phyloP scores from a whole-genome alignment of 2,888 invertebrate species.

The Camptogramma bilineatum region DNA sequence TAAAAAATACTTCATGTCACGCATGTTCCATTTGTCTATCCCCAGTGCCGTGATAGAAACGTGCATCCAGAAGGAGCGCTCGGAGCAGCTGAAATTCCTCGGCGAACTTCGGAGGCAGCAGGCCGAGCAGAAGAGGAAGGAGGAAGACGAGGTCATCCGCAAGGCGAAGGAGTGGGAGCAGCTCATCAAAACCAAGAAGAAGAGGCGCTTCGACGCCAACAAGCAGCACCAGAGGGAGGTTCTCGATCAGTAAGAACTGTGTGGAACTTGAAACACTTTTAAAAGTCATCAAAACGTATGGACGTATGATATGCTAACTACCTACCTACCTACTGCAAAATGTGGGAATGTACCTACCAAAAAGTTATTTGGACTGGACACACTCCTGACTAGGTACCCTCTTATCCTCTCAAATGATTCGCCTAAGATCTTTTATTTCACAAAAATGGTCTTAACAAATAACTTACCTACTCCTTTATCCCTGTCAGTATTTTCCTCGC shows the following conservation, averaged over 20 bases:
- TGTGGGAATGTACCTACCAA: too few relatives aligned
- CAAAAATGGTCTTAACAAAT: too few relatives aligned
- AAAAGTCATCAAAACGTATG: neutral
- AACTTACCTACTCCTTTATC: too few relatives aligned
- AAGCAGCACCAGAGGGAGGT: slow-evolving; percentile 72
- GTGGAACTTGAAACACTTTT: neutral
- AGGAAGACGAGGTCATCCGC: slow-evolving; percentile 64
- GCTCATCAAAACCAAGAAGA: slow-evolving; percentile 53
- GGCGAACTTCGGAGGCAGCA: slow-evolving; percentile 60
- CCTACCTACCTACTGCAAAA: too few relatives aligned
- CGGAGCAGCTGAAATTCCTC: slow-evolving; percentile 71
- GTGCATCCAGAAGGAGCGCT: slow-evolving; percentile 72
- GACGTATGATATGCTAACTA: too few relatives aligned
- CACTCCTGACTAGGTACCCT: too few relatives aligned
- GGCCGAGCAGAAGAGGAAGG: slow-evolving; percentile 57
- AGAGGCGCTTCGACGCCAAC: slow-evolving; percentile 62
- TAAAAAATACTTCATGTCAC: too few relatives aligned
- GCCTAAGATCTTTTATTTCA: too few relatives aligned
- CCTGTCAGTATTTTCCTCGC: too few relatives aligned
- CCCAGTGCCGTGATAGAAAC: slow-evolving; percentile 77
- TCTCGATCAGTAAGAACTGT: slow-evolving; percentile 67
- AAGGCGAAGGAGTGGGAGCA: slow-evolving; percentile 72
- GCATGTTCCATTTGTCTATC: neutral
- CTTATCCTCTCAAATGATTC: too few relatives aligned
- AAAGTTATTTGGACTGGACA: too few relatives aligned